These are phyloP conservation scores for Hymenochirus boettgeri DNA, from an alignment of 2,113 vertebrate species.

Conservation along the genomic window DNA sequence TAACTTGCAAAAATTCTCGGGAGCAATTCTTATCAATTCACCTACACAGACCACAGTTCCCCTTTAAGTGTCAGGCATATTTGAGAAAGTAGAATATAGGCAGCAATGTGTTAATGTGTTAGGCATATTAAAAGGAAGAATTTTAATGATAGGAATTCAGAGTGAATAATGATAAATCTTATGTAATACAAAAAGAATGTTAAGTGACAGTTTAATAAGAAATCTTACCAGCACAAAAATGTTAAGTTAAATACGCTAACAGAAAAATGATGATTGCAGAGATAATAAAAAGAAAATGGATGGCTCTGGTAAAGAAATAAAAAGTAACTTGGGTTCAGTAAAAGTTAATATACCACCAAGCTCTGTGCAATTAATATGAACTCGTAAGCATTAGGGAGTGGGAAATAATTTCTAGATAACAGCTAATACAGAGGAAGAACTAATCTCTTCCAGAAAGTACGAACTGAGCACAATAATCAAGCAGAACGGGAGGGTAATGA, in stretches of 20 bases:
- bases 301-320: background rate
- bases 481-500: too few relatives aligned
- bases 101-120: background rate
- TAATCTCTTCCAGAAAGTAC: background rate
- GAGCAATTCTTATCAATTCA: too few relatives aligned
- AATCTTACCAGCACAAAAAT: background rate
- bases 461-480: background rate
- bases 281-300: constrained; percentile 1
- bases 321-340: background rate
- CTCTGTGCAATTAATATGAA: background rate
- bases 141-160: background rate
- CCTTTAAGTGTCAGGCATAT: background rate
- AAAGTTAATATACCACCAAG: background rate
- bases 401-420: background rate
- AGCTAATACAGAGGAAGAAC: background rate
- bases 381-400: background rate
- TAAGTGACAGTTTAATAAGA: constrained; percentile 1
- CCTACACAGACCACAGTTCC: too few relatives aligned
- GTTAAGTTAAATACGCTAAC: constrained; percentile 3
- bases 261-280: constrained; percentile 1
- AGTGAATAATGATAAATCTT: constrained; percentile 3
- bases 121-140: background rate
- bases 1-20: too few relatives aligned
- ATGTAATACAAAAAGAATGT: background rate
- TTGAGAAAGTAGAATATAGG: background rate